Conservation (phyloP, 2,888 invertebrate genomes). For the Chesias legatella region DNA sequence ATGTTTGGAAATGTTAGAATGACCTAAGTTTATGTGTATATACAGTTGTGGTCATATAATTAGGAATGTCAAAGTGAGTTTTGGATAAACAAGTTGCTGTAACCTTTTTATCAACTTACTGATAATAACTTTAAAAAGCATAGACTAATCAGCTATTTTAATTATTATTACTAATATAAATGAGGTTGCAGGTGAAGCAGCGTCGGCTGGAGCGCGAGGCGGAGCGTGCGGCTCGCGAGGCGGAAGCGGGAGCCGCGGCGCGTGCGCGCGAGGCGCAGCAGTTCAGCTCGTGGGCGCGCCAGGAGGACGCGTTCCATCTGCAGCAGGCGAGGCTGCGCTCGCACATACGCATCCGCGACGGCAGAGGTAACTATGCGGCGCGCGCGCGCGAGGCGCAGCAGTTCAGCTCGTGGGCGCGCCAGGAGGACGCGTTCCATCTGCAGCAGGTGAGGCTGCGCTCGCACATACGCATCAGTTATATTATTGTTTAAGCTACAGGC, state of each 20-base stretch:
- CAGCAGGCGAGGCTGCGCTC: conserved; percentile 97
- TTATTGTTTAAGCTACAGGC: too few relatives aligned
- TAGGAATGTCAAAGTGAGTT: too few relatives aligned
- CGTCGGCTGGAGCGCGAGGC: conserved; percentile 92
- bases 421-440: conserved; percentile 98
- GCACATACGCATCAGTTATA: conserved; percentile 95
- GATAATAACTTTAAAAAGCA: too few relatives aligned
- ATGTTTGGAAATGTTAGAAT: too few relatives aligned
- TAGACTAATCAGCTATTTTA: too few relatives aligned
- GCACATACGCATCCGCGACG: conserved; percentile 97
- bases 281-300: conserved; percentile 96
- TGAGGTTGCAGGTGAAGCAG: conserved; percentile 86
- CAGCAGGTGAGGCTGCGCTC: conserved; percentile 97
- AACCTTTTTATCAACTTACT: too few relatives aligned
- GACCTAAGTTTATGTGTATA: too few relatives aligned
- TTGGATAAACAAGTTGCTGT: too few relatives aligned
- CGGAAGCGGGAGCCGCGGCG: conserved; percentile 86
- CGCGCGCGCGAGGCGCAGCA: conserved; percentile 88
- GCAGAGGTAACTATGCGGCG: conserved; percentile 87
- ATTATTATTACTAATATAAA: too few relatives aligned
- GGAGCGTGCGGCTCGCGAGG: conserved; percentile 90
- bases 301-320: conserved; percentile 98
- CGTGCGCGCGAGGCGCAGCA: conserved; percentile 92
- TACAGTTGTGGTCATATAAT: too few relatives aligned
- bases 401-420: conserved; percentile 96